phyloP scores from a whole-genome alignment of 2,797 vertebrate genomes.

The Ptychobarbus kaznakovi region DNA sequence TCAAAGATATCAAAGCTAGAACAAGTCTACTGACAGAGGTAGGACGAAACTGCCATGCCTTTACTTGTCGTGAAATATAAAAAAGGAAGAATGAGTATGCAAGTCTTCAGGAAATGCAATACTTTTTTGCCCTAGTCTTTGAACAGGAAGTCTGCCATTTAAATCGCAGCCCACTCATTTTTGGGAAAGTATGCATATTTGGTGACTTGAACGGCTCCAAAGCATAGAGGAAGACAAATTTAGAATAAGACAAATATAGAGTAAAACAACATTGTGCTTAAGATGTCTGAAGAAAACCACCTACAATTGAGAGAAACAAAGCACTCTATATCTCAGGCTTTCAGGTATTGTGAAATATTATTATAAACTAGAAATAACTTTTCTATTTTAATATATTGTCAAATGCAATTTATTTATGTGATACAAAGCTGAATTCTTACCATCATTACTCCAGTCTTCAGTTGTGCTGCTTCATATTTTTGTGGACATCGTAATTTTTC shows the following conservation, averaged over 20 bases:
- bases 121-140: slow-evolving; percentile 48
- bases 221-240: slow-evolving; percentile 60
- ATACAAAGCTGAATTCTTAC: neutral
- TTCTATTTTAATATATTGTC: neutral
- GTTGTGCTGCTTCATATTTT: neutral
- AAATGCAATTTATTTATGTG: neutral
- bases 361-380: neutral
- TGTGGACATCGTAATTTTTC: neutral
- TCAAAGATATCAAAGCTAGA: neutral
- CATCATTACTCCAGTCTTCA: neutral
- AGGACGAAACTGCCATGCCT: neutral
- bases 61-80: slow-evolving; percentile 15
- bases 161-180: slow-evolving; percentile 58
- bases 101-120: slow-evolving; percentile 59
- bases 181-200: slow-evolving; percentile 68
- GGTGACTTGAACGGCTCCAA: slow-evolving; percentile 65
- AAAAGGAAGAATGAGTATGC: slow-evolving; percentile 34
- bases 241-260: slow-evolving; percentile 65
- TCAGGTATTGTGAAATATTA: neutral
- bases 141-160: slow-evolving; percentile 57
- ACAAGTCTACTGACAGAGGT: neutral
- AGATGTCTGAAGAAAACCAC: neutral
- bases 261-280: slow-evolving; percentile 58
- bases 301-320: neutral
- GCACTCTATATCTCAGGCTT: neutral